Conservation (phyloP, 2,888 invertebrate species). For the Ctena decussata region DNA sequence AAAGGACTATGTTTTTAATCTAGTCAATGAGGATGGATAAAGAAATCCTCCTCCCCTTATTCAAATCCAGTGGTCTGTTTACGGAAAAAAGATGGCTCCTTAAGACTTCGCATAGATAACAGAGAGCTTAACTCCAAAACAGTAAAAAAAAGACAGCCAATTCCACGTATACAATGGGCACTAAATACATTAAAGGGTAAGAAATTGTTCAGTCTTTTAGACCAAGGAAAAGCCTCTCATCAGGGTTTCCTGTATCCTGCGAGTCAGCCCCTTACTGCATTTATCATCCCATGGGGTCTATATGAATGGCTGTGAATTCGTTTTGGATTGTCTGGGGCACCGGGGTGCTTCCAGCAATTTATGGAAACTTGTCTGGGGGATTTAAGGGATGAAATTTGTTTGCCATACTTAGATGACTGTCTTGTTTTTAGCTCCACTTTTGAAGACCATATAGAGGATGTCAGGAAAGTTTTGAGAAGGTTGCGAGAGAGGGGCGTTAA, state of each 20-base stretch:
- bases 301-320: conserved; percentile 56
- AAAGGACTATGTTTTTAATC: not conserved
- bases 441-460: conserved; percentile 52
- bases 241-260: conserved; percentile 58
- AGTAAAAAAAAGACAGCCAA: too few relatives aligned
- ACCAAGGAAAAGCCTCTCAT: conserved; percentile 64
- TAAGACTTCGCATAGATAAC: conserved; percentile 59
- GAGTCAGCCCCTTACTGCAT: conserved; percentile 49
- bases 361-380: conserved; percentile 51
- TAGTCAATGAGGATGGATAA: not conserved
- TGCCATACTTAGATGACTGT: conserved; percentile 63
- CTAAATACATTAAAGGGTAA: conserved; percentile 49
- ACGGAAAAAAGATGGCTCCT: conserved; percentile 51
- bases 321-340: too few relatives aligned
- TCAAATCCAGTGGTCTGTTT: conserved; percentile 61
- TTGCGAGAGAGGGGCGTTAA: conserved; percentile 51
- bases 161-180: too few relatives aligned
- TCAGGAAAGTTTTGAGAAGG: conserved; percentile 50
- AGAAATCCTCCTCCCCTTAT: not conserved
- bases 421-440: conserved; percentile 54
- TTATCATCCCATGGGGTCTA: conserved; percentile 59
- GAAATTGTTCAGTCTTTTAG: conserved; percentile 52
- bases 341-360: conserved; percentile 46
- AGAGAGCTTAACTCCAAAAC: conserved; percentile 53
- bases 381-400: conserved; percentile 38